Evolutionary conservation across 2,113 vertebrate genomes (phyloP).

Genomic region (Monarcha castaneiventris): DNA sequence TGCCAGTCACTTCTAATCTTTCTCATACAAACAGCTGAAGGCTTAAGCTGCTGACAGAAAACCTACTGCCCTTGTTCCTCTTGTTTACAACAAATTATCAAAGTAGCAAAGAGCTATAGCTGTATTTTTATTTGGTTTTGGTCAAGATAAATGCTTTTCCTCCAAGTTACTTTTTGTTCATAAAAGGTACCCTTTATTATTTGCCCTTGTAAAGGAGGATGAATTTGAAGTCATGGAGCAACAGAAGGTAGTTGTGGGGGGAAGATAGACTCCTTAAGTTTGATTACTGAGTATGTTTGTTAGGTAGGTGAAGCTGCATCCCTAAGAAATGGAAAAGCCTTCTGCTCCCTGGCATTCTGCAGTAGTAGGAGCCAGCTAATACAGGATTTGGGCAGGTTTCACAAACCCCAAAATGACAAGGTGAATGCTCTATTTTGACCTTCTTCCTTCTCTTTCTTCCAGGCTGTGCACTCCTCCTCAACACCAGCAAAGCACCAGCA

Average conservation of each 20-base stretch:
- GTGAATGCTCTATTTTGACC: not conserved
- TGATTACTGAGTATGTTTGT: not conserved
- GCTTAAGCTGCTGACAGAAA: not conserved
- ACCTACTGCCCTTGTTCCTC: not conserved
- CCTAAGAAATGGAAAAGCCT: not conserved
- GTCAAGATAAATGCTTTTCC: not conserved
- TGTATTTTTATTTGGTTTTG: not conserved
- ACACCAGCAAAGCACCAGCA: slow-evolving; percentile 77
- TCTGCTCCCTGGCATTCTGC: not conserved
- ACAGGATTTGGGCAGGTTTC: not conserved
- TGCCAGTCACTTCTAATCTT: not conserved
- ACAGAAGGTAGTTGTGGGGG: not conserved
- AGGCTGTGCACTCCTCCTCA: slow-evolving; percentile 82
- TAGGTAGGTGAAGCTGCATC: not conserved
- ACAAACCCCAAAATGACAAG: not conserved
- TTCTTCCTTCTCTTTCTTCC: not conserved
- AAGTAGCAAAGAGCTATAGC: not conserved
- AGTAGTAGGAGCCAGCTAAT: not conserved
- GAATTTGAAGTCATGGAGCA: not conserved
- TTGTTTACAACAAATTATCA: not conserved
- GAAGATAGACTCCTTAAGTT: not conserved
- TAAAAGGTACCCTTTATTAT: not conserved
- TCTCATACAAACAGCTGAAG: not conserved
- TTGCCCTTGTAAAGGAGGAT: not conserved
- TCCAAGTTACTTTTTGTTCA: not conserved